phyloP scores from a whole-genome alignment of 1,140 invertebrate species.

The Drosophila nannoptera region DNA sequence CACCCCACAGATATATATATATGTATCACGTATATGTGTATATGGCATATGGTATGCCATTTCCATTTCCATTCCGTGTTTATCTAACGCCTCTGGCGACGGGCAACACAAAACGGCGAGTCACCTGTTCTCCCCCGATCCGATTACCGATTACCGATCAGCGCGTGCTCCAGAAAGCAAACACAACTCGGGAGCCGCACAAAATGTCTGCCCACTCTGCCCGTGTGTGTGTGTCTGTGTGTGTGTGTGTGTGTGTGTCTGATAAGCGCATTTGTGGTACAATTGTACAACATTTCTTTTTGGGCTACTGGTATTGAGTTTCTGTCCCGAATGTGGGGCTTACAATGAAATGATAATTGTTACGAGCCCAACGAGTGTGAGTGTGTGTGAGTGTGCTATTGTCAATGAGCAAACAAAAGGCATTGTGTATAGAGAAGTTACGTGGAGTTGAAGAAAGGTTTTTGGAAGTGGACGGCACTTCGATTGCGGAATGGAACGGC shows the following conservation, averaged over 20 bases:
- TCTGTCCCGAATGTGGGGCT: conserved; percentile 4
- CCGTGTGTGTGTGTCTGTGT: conserved; percentile 11
- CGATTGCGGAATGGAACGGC: not conserved
- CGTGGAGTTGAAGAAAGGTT: not conserved
- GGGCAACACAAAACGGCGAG: conserved; percentile 39
- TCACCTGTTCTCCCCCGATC: conserved; percentile 55
- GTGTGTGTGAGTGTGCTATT: not conserved
- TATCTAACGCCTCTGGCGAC: conserved; percentile 14
- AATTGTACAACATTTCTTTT: conserved; percentile 47
- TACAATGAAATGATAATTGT: not conserved
- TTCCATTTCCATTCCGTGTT: conserved; percentile 15
- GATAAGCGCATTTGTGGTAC: conserved; percentile 50
- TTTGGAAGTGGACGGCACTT: not conserved
- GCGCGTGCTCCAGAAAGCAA: conserved; percentile 56
- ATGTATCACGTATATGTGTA: conserved; percentile 10
- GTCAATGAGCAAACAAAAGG: not conserved
- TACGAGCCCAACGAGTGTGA: not conserved
- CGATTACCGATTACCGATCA: conserved; percentile 52
- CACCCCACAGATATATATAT: not conserved
- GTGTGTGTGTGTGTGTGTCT: not conserved
- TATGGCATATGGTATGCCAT: not conserved
- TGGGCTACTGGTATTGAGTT: conserved; percentile 46
- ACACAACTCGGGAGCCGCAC: conserved; percentile 1
- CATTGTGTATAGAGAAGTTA: not conserved
- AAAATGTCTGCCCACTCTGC: conserved; percentile 7